Base-by-base conservation (phyloP, 2,797 vertebrate species). In the Karalla daura region DNA sequence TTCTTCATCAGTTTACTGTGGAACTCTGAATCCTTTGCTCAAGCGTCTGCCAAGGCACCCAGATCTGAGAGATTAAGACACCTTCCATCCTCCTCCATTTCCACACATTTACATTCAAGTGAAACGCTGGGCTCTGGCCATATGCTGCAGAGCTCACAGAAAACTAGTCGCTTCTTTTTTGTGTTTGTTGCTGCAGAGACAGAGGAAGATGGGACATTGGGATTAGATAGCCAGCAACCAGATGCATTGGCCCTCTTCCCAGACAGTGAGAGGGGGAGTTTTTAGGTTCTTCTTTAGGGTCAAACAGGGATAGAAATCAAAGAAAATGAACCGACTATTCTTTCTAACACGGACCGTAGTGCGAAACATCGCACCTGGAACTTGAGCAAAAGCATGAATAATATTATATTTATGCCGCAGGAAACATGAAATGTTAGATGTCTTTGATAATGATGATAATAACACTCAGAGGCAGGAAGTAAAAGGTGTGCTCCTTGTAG, bases 201-300 rank as follows among this genome's bases (percentile, higher is more conserved):
- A 73, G 46, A 28, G 30, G 40, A 67, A 73, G 56, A 72, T 37
- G 56, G 68, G 74, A 83, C 70, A 70, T 52, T 24, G 41, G 43
- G 61, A 76, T 61, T 72, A 50, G 23, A 78, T 63, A 73, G 39
- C 63, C 65, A 63, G 64, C 41, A 80, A 65, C 55, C 71, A 86
- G 78, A 87, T 86, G 81, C 59, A 51, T 46, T 86, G 87, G 86
- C 85, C 63, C 37, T 61, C 32, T 80, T 85, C 86, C 86, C 75
- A 84, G 83, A 78, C 50, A 44, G 52, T 69, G 45, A 60, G 68
- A 58, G 75, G 63, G 55, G 67, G 43, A 8, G 70, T 35, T 76
- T 69, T 73, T 67, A 70, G 55, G 78, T 41, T 81, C 33, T 24
- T 62, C 53, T 78, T 37, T 36, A 32, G 75, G 63, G 61, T 81